A percentile compares a stretch with the other conserved stretches of the same genome.
These are phyloP conservation scores for Labrus mixtus DNA, from an alignment of 2,113 vertebrate species.

Conservation along the genomic window DNA sequence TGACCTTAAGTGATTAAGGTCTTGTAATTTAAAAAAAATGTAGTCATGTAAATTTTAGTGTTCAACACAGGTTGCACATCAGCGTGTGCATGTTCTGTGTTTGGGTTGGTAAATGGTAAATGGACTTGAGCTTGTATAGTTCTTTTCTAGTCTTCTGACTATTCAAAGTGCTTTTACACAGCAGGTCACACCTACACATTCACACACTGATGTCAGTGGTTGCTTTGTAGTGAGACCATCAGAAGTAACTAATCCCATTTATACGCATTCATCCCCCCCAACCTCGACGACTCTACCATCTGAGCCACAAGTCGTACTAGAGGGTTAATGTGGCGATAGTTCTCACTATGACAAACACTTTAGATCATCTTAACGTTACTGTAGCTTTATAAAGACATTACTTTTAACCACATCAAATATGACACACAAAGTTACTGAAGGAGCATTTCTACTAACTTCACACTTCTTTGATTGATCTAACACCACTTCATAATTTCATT, in stretches of 20 bases:
- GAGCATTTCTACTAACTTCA: conserved; percentile 57
- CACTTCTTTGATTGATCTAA: conserved; percentile 59
- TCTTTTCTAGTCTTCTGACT: too few species aligned
- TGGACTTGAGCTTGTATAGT: too few species aligned
- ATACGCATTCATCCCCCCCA: too few species aligned
- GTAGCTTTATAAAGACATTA: conserved; percentile 6
- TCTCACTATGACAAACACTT: conserved; percentile 37
- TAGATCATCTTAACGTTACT: conserved; percentile 29
- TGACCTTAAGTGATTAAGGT: neutral
- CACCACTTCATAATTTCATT: conserved; percentile 77
- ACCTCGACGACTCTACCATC: too few species aligned
- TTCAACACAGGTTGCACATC: neutral
- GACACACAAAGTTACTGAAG: conserved; percentile 54
- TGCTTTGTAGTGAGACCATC: too few species aligned
- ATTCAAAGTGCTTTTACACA: too few species aligned
- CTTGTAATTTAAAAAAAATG: neutral
- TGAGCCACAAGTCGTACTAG: too few species aligned
- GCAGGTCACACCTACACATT: too few species aligned
- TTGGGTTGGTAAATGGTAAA: neutral
- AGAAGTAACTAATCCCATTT: too few species aligned
- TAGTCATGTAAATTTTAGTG: neutral
- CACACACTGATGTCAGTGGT: too few species aligned
- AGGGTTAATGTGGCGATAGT: conserved; percentile 23
- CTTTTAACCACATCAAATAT: conserved; percentile 51
- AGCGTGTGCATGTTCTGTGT: conserved; percentile 24